A percentile compares a stretch with the other conserved stretches of the same genome.
These are phyloP conservation scores for Periophthalmus modestus DNA, from an alignment of 2,113 vertebrate species.

Conservation along the genomic window DNA sequence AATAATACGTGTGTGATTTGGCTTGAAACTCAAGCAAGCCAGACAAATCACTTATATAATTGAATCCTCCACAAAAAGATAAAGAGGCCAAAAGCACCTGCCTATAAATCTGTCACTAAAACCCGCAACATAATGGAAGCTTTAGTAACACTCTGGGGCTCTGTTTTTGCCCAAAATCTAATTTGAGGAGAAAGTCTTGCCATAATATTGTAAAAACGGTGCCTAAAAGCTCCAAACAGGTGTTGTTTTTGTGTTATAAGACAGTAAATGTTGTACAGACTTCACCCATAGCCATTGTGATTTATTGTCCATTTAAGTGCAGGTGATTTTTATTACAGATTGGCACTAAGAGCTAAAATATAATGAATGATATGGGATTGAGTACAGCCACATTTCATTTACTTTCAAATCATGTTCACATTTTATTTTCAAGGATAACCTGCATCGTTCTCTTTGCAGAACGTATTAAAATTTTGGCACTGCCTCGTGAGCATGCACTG, in stretches of 20 bases:
- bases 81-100: slow-evolving; percentile 68
- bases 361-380: neutral
- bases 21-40: slow-evolving; percentile 30
- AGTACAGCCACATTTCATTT: slow-evolving; percentile 8
- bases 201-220: slow-evolving; percentile 45
- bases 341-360: slow-evolving; percentile 10
- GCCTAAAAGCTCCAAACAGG: slow-evolving; percentile 31
- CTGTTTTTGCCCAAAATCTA: slow-evolving; percentile 69
- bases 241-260: slow-evolving; percentile 34
- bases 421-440: neutral
- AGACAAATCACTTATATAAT: slow-evolving; percentile 63
- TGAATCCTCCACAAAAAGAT: slow-evolving; percentile 59
- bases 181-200: slow-evolving; percentile 48
- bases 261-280: slow-evolving; percentile 46
- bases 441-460: neutral
- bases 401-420: slow-evolving; percentile 6
- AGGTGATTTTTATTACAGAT: slow-evolving; percentile 1
- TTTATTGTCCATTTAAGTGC: slow-evolving; percentile 21
- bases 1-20: neutral
- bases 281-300: slow-evolving; percentile 22
- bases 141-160: slow-evolving; percentile 63
- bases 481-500: neutral
- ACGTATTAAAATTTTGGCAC: slow-evolving; percentile 11
- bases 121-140: slow-evolving; percentile 63
- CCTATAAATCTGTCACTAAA: slow-evolving; percentile 69